Percentiles rank a stretch among this genome's conserved stretches.
These are phyloP conservation scores for Heliothis peltigera DNA, from an alignment of 2,888 invertebrate genomes.

Conservation along the genomic window DNA sequence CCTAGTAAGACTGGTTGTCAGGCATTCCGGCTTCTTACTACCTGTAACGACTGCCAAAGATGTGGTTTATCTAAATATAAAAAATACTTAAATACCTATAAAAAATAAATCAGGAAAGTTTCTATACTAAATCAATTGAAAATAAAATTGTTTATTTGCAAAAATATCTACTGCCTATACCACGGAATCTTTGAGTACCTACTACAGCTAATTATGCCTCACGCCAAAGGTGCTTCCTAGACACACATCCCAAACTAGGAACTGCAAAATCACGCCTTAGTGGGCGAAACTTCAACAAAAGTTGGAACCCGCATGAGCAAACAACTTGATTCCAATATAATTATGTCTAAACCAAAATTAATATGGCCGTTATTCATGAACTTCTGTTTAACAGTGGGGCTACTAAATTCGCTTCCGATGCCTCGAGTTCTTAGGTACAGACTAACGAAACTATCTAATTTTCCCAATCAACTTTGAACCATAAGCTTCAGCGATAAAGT, in stretches of 20 bases:
- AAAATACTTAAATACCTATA: not conserved
- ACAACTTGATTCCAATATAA: conserved; percentile 61
- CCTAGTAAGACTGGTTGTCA: too few relatives aligned
- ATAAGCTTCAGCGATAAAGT: too few relatives aligned
- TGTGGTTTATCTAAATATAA: too few relatives aligned
- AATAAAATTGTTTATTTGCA: not conserved
- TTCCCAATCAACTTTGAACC: too few relatives aligned
- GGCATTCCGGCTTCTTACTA: too few relatives aligned
- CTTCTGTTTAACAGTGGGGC: conserved; percentile 45
- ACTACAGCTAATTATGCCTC: conserved; percentile 11
- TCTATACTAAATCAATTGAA: not conserved
- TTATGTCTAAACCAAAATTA: conserved; percentile 60
- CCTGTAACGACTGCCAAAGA: too few relatives aligned
- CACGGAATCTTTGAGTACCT: not conserved
- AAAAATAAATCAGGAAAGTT: not conserved
- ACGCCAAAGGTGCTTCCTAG: conserved; percentile 2
- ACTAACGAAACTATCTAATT: too few relatives aligned
- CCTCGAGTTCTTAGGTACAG: conserved; percentile 36
- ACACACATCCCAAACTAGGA: conserved; percentile 5
- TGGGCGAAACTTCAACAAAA: conserved; percentile 33
- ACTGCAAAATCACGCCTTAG: conserved; percentile 23
- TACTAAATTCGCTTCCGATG: conserved; percentile 42
- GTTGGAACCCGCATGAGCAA: conserved; percentile 36
- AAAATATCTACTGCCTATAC: not conserved
- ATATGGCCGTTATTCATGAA: conserved; percentile 59